A percentile compares a stretch with the other conserved stretches of the same genome.
These are phyloP conservation scores for Boulengeromyrus knoepffleri DNA, from an alignment of 2,113 vertebrate species.

Conservation along the genomic window DNA sequence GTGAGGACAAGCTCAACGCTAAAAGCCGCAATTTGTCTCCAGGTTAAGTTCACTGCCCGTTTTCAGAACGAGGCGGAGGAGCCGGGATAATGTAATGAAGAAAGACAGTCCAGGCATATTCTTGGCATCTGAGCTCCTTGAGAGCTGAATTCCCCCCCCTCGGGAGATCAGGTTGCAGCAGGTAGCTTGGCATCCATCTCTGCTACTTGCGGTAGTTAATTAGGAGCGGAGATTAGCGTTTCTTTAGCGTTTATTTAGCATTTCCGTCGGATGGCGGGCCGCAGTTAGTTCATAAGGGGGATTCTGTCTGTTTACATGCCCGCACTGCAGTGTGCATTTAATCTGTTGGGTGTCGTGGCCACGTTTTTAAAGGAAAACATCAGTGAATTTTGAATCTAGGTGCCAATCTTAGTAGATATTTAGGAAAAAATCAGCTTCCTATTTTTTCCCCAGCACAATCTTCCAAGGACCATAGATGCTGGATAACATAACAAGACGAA, in stretches of 20 bases:
- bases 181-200: slow-evolving; percentile 48
- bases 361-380: not conserved
- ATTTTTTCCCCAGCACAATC: not conserved
- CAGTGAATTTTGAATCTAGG: not conserved
- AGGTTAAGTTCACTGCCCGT: not conserved
- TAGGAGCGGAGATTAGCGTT: slow-evolving; percentile 42
- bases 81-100: slow-evolving; percentile 45
- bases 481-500: not conserved
- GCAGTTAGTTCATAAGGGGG: not conserved
- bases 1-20: not conserved
- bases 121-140: slow-evolving; percentile 48
- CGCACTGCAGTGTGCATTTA: not conserved
- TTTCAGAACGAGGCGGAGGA: slow-evolving; percentile 28
- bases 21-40: not conserved
- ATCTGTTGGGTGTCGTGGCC: not conserved
- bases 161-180: slow-evolving; percentile 46
- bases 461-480: not conserved
- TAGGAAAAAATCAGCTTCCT: not conserved
- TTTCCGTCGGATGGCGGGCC: not conserved
- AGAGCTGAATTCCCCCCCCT: slow-evolving; percentile 36
- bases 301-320: not conserved
- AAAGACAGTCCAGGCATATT: slow-evolving; percentile 46
- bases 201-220: slow-evolving; percentile 46
- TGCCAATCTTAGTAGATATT: not conserved
- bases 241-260: not conserved